A percentile compares a stretch with the other conserved stretches of the same genome.
Conservation (phyloP, 2,888 invertebrate genomes). For the Dolichopus griseipennis region DNA sequence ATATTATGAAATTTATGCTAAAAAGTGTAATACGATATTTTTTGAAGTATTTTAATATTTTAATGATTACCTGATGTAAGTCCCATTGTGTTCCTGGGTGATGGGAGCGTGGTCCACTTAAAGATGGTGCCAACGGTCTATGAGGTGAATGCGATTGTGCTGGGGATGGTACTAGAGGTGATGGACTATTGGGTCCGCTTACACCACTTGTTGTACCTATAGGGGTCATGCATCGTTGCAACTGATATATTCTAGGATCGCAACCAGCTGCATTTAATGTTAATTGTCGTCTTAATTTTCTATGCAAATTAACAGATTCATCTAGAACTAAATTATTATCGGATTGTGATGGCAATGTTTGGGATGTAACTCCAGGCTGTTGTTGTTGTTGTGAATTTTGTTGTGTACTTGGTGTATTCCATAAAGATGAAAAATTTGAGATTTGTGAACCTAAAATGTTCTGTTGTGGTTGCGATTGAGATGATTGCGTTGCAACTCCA, state of each 20-base stretch:
- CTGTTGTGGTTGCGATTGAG: constrained; percentile 29
- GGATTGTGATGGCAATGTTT: constrained; percentile 25
- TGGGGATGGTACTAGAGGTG: constrained; percentile 17
- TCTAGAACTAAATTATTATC: constrained; percentile 28
- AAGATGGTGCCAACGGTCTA: constrained; percentile 27
- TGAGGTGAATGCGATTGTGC: constrained; percentile 28
- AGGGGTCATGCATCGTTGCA: constrained; percentile 28
- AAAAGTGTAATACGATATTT: too few species aligned
- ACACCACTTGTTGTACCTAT: constrained; percentile 25
- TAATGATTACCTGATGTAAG: constrained; percentile 24
- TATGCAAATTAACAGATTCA: constrained; percentile 55
- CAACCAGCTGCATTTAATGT: constrained; percentile 67
- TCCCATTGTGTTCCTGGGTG: constrained; percentile 26
- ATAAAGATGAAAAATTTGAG: constrained; percentile 22
- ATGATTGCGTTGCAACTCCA: constrained; percentile 10
- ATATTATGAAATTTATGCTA: too few species aligned
- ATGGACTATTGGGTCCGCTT: constrained; percentile 20
- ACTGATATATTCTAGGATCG: constrained; percentile 59
- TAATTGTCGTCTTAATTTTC: constrained; percentile 69
- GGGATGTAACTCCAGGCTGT: constrained; percentile 24
- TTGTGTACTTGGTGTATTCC: constrained; percentile 26
- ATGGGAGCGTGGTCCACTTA: constrained; percentile 24
- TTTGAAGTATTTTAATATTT: too few species aligned
- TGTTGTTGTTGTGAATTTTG: constrained; percentile 16
- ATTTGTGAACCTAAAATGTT: constrained; percentile 4